phyloP scores from a whole-genome alignment of 2,888 invertebrate genomes.

The Formica aserva region DNA sequence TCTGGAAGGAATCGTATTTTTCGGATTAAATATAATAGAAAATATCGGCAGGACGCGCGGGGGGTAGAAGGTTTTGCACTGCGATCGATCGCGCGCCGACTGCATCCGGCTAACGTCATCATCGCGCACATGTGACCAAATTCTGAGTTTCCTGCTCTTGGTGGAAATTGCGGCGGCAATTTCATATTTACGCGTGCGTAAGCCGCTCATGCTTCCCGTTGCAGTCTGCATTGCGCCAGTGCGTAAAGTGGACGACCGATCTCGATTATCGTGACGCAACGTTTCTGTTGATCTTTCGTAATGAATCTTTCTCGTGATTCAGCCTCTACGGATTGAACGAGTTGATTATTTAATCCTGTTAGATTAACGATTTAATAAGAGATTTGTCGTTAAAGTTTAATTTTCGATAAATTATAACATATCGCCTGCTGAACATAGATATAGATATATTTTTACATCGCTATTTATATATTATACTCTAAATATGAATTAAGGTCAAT shows the following conservation, averaged over 20 bases:
- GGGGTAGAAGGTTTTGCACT: slow-evolving; percentile 61
- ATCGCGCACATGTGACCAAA: slow-evolving; percentile 67
- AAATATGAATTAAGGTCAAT: neutral
- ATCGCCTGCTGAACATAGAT: neutral
- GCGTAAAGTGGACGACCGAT: slow-evolving; percentile 14
- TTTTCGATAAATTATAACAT: neutral
- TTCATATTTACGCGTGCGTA: slow-evolving; percentile 44
- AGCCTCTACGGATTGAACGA: neutral
- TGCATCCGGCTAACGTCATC: slow-evolving; percentile 73
- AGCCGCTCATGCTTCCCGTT: neutral
- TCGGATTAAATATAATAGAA: slow-evolving; percentile 19
- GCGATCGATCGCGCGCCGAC: slow-evolving; percentile 71
- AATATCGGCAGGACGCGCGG: slow-evolving; percentile 8
- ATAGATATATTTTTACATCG: neutral
- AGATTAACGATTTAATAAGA: neutral
- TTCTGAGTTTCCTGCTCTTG: slow-evolving; percentile 50
- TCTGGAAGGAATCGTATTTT: neutral
- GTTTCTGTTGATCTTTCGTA: neutral
- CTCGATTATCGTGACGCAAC: neutral
- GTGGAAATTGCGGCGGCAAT: slow-evolving; percentile 34
- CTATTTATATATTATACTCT: neutral
- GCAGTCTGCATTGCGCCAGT: slow-evolving; percentile 42
- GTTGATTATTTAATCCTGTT: neutral
- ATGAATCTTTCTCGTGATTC: neutral
- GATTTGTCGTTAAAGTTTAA: neutral